Percentiles rank a stretch among this genome's conserved stretches.
These are phyloP conservation scores for Zhuqinia jingwanae DNA, from an alignment of 2,888 invertebrate species.

Conservation along the genomic window DNA sequence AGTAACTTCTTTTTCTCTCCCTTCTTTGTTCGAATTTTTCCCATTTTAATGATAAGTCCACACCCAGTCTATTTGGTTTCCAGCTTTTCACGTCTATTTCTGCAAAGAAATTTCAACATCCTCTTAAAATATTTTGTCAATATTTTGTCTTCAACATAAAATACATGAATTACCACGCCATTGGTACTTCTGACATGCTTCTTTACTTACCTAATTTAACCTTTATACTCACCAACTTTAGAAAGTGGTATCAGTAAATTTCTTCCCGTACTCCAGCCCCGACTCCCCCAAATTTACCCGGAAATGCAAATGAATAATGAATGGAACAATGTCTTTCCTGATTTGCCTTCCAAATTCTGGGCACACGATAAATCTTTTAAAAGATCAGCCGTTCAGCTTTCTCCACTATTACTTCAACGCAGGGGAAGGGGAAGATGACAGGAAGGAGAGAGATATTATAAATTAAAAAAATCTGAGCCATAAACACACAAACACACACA, in stretches of 20 bases:
- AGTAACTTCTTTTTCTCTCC: slow-evolving; percentile 15
- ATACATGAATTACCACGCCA: not conserved
- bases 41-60: slow-evolving; percentile 6
- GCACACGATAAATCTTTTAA: slow-evolving; percentile 12
- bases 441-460: too few species aligned
- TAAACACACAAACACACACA: too few species aligned
- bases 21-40: slow-evolving; percentile 33
- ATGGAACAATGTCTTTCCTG: not conserved
- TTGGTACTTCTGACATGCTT: not conserved
- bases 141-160: not conserved
- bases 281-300: too few species aligned
- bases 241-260: too few species aligned
- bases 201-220: not conserved
- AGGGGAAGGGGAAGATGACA: not conserved
- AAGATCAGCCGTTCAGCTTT: slow-evolving; percentile 23
- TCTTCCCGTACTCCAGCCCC: too few species aligned
- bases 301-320: not conserved
- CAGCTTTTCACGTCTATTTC: not conserved
- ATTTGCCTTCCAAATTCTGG: too few species aligned
- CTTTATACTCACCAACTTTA: not conserved
- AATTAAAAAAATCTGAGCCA: too few species aligned
- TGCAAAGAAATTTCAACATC: not conserved
- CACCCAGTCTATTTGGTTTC: too few species aligned
- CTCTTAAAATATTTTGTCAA: not conserved
- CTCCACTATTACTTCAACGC: not conserved